Base-by-base conservation (phyloP, 2,888 invertebrate genomes). In the Iphiclides podalirius region DNA sequence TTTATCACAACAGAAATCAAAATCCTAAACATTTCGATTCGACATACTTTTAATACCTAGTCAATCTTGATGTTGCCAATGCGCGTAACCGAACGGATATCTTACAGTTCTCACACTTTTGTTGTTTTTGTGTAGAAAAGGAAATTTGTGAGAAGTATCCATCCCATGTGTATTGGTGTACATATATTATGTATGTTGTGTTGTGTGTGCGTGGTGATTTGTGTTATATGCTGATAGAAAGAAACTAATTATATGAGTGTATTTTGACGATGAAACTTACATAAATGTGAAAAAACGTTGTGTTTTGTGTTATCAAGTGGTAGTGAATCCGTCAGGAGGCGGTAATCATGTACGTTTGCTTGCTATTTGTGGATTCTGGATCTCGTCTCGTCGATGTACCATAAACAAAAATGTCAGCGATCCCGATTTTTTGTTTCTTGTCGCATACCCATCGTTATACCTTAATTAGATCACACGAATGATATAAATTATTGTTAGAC, bases 321-420 rank as follows among this genome's bases (percentile, higher is more conserved):
- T 73, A 79, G 85, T 82, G 82, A 76, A 79, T 79, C 86, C 87
- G 87, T 87, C 85, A 86, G 70, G 71, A 86, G 86, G 80, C 87
- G 87, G 88, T 86, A 88, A 87, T 84, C 86, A 82, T 86, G 85
- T 84, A 87, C 77, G 86, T 86, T 85, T 75, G 77, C 80, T 84
- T 75, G 81, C 86, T 86, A 85, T 87, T 87, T 87, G 86, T 85
- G 86, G 86, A 86, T 85, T 85, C 83, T 83, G 82, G 79, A 86
- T 83, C 75, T 81, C 79, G 77, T 84, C 72, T 68, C 68, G 67
- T 67, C 83, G 80, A 86, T 85, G 87, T 86, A 89, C 89, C 89
- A 89, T 89, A 89, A 89, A 89, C 89, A 89, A 89, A 89, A 89
- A 89, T 89, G 89, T 89, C 89, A 89, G 88, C 88, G 87, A 87